A percentile compares a stretch with the other conserved stretches of the same genome.
phyloP scores from a whole-genome alignment of 2,888 invertebrate genomes.

The Liodrosophila aerea region DNA sequence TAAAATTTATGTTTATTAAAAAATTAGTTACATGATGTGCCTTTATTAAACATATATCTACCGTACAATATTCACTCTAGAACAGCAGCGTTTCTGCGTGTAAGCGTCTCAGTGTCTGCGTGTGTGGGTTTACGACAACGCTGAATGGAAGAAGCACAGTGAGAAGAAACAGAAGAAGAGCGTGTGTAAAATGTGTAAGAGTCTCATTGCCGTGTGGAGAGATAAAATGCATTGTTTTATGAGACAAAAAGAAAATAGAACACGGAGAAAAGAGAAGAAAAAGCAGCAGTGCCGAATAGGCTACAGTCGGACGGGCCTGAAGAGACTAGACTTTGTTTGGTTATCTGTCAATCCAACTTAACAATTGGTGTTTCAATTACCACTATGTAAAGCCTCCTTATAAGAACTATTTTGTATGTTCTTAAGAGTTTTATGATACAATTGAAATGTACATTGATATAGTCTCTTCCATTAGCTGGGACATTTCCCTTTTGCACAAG shows the following conservation, averaged over 20 bases:
- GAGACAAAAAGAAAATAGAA: slow-evolving; percentile 13
- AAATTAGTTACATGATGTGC: too few relatives aligned
- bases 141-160: slow-evolving; percentile 44
- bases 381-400: too few relatives aligned
- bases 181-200: slow-evolving; percentile 64
- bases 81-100: slow-evolving; percentile 29
- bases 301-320: too few relatives aligned
- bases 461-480: too few relatives aligned
- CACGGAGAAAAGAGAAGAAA: slow-evolving; percentile 12
- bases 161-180: slow-evolving; percentile 29
- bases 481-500: too few relatives aligned
- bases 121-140: slow-evolving; percentile 54
- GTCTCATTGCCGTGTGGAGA: slow-evolving; percentile 53
- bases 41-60: too few relatives aligned
- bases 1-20: neutral
- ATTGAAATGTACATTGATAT: too few relatives aligned
- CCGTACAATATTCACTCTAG: slow-evolving; percentile 48
- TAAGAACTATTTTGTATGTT: too few relatives aligned
- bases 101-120: slow-evolving; percentile 34
- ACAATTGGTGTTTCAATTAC: too few relatives aligned
- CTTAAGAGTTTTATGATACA: too few relatives aligned
- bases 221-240: slow-evolving; percentile 73
- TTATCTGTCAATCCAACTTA: too few relatives aligned
- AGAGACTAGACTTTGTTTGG: too few relatives aligned
- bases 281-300: slow-evolving; percentile 10